Conservation (phyloP, 1,140 invertebrate species). For the Drosophila lowei region DNA sequence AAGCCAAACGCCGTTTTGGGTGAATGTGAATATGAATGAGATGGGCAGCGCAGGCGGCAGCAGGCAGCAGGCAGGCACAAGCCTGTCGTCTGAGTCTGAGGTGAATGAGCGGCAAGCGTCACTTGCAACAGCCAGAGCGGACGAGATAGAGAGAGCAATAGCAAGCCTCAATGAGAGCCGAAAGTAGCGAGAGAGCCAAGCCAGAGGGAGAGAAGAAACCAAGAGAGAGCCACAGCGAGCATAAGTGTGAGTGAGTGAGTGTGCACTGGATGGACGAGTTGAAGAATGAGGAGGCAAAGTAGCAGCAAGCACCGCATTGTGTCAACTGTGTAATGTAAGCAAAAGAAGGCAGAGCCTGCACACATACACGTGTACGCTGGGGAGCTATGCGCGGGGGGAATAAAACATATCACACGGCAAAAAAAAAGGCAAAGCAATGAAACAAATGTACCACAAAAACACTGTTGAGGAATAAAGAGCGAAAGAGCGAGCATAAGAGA, state of each 20-base stretch:
- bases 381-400: conserved; percentile 12
- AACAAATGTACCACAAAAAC: conserved; percentile 81
- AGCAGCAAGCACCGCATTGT: conserved; percentile 59
- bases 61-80: conserved; percentile 32
- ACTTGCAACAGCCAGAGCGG: conserved; percentile 57
- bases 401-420: conserved; percentile 63
- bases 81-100: conserved; percentile 40
- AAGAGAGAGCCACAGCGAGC: conserved; percentile 39
- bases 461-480: conserved; percentile 62
- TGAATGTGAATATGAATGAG: conserved; percentile 82
- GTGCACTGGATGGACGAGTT: conserved; percentile 79
- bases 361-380: conserved; percentile 33
- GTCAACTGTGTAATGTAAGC: conserved; percentile 79
- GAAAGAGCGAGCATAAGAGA: conserved; percentile 14
- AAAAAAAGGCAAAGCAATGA: conserved; percentile 76
- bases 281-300: conserved; percentile 56
- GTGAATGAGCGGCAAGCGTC: conserved; percentile 73
- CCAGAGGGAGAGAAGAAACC: conserved; percentile 45
- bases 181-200: conserved; percentile 42
- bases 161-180: conserved; percentile 25
- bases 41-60: conserved; percentile 58
- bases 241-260: conserved; percentile 49
- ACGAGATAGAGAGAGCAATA: conserved; percentile 18
- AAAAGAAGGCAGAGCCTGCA: conserved; percentile 69
- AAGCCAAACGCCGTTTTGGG: conserved; percentile 81